Evolutionary conservation across 2,888 invertebrate species (phyloP).

Genomic region (Epirrhoe alternata): DNA sequence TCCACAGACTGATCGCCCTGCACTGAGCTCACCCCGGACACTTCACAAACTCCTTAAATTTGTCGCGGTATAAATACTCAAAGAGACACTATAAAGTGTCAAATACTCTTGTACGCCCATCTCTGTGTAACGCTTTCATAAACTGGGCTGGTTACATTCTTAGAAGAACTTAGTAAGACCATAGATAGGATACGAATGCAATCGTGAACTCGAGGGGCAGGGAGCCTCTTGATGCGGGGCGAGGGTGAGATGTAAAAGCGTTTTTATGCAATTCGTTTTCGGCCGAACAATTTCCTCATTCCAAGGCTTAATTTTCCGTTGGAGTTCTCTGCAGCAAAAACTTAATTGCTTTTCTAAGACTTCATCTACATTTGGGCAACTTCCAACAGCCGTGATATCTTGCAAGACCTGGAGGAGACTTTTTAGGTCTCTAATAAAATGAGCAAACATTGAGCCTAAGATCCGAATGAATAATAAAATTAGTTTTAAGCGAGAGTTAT

Average conservation of each 20-base stretch:
- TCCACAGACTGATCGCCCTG: constrained; percentile 14
- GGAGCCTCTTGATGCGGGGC: too few relatives aligned
- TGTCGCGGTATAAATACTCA: too few relatives aligned
- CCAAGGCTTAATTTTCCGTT: not conserved
- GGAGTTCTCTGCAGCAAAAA: not conserved
- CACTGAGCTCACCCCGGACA: not conserved
- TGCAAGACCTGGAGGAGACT: not conserved
- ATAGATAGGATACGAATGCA: too few relatives aligned
- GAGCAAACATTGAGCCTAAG: not conserved
- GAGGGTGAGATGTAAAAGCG: not conserved
- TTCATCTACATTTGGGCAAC: constrained; percentile 3
- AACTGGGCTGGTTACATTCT: too few relatives aligned
- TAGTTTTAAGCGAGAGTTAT: constrained; percentile 14
- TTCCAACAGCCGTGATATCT: not conserved
- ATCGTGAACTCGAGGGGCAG: too few relatives aligned
- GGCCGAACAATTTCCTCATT: not conserved
- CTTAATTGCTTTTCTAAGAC: constrained; percentile 5
- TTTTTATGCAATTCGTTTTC: not conserved
- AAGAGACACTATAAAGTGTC: too few relatives aligned
- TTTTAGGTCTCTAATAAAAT: not conserved
- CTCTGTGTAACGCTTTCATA: too few relatives aligned
- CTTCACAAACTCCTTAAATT: too few relatives aligned
- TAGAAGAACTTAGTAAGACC: too few relatives aligned
- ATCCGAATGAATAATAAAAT: constrained; percentile 16
- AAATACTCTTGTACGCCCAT: too few relatives aligned